A percentile compares a stretch with the other conserved stretches of the same genome.
These are phyloP conservation scores for Etheostoma cragini DNA, from an alignment of 2,113 vertebrate genomes.

Conservation along the genomic window DNA sequence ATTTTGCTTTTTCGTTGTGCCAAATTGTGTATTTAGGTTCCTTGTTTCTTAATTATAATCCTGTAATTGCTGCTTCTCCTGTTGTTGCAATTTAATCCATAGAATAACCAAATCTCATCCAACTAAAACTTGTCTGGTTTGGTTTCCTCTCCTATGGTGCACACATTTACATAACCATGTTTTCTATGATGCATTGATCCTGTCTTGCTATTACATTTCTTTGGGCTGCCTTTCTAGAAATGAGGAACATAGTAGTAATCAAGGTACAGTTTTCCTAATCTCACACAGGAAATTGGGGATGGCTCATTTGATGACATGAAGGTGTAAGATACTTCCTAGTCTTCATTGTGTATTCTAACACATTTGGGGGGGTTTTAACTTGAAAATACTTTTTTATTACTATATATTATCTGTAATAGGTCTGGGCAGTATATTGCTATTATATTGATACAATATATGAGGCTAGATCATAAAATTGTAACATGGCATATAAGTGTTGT, in stretches of 20 bases:
- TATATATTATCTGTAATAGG: slow-evolving; percentile 20
- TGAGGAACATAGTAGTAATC: neutral
- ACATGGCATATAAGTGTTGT: too few species aligned
- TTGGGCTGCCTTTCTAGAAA: slow-evolving; percentile 2
- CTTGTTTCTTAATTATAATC: slow-evolving; percentile 1
- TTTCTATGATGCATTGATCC: neutral
- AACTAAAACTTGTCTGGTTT: neutral
- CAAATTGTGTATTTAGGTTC: neutral
- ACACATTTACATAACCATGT: neutral
- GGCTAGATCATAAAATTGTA: too few species aligned
- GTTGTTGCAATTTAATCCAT: neutral
- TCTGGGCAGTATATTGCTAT: too few species aligned
- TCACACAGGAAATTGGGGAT: neutral
- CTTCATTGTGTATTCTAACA: neutral
- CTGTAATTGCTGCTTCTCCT: neutral
- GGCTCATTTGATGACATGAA: too few species aligned
- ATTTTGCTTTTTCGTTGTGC: too few species aligned
- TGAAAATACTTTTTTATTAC: neutral
- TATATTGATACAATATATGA: too few species aligned
- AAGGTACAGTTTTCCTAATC: neutral
- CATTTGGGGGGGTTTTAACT: neutral
- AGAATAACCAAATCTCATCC: neutral
- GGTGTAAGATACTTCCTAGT: neutral
- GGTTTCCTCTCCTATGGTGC: neutral
- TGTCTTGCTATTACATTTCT: neutral